phyloP scores from a whole-genome alignment of 1,140 invertebrate genomes.

The Pomacea maculata region DNA sequence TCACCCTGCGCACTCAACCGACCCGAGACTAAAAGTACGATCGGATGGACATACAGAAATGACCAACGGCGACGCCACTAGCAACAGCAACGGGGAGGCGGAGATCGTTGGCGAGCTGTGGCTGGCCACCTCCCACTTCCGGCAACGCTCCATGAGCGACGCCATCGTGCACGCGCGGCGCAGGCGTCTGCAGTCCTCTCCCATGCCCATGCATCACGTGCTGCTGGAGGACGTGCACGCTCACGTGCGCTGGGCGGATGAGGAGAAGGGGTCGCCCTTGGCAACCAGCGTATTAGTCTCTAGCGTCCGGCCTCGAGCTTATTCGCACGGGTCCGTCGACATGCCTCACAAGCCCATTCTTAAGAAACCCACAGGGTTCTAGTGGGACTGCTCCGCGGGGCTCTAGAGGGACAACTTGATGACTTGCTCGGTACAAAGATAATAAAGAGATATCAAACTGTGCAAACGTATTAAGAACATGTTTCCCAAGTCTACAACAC shows the following conservation, averaged over 20 bases:
- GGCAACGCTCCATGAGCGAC: constrained; percentile 9
- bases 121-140: neutral
- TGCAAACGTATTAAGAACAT: no score
- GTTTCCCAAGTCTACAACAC: no score
- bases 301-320: constrained; percentile 18
- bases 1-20: no score
- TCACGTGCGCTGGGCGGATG: constrained; percentile 36
- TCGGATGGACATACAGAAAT: no score
- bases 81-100: neutral
- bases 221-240: constrained; percentile 3
- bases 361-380: constrained; percentile 13
- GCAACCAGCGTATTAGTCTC: constrained; percentile 26
- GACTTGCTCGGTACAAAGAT: no score
- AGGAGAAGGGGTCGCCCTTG: constrained; percentile 20
- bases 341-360: constrained; percentile 18
- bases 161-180: constrained; percentile 4
- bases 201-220: neutral
- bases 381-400: neutral
- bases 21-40: no score
- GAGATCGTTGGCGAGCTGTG: no score
- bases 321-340: constrained; percentile 13
- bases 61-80: no score
- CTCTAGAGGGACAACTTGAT: no score
- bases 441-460: no score
- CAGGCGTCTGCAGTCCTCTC: neutral